Percentiles rank a stretch among this genome's conserved stretches.
Conservation (phyloP, 2,888 invertebrate genomes). For the Psylliodes chrysocephalus region DNA sequence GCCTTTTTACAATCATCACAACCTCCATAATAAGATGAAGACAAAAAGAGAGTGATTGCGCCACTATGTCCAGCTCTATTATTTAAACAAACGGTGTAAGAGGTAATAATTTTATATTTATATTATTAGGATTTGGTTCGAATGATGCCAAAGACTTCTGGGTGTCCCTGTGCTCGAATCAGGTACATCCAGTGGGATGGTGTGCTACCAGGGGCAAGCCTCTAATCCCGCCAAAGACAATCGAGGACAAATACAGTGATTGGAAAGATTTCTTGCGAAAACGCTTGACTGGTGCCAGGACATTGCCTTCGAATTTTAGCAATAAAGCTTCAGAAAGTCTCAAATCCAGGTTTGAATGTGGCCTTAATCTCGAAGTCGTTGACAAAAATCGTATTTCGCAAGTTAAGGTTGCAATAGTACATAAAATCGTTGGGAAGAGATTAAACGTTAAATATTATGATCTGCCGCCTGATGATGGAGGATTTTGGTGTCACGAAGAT, state of each 20-base stretch:
- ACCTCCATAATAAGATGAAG: too few species aligned
- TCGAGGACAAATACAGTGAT: constrained; percentile 92
- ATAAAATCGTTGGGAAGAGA: constrained; percentile 91
- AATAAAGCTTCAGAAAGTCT: constrained; percentile 86
- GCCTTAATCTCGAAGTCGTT: constrained; percentile 91
- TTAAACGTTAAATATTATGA: constrained; percentile 92
- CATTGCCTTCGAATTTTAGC: constrained; percentile 92
- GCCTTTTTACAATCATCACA: too few species aligned
- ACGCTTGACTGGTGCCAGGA: constrained; percentile 92
- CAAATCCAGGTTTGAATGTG: constrained; percentile 81
- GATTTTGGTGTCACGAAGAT: constrained; percentile 98
- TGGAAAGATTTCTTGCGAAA: constrained; percentile 96
- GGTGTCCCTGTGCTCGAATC: constrained; percentile 93
- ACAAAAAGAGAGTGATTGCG: too few species aligned
- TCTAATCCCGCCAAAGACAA: constrained; percentile 91
- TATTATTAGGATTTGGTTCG: constrained; percentile 77
- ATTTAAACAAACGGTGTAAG: too few species aligned
- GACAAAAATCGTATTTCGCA: constrained; percentile 96
- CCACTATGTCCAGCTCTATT: too few species aligned
- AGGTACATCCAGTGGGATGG: constrained; percentile 98
- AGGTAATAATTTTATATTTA: too few species aligned
- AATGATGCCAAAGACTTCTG: constrained; percentile 94
- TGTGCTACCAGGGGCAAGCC: constrained; percentile 96
- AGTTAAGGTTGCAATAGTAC: constrained; percentile 86
- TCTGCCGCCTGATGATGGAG: constrained; percentile 79